A percentile compares a stretch with the other conserved stretches of the same genome.
phyloP scores from a whole-genome alignment of 1,140 invertebrate genomes.

The Cherax quadricarinatus region DNA sequence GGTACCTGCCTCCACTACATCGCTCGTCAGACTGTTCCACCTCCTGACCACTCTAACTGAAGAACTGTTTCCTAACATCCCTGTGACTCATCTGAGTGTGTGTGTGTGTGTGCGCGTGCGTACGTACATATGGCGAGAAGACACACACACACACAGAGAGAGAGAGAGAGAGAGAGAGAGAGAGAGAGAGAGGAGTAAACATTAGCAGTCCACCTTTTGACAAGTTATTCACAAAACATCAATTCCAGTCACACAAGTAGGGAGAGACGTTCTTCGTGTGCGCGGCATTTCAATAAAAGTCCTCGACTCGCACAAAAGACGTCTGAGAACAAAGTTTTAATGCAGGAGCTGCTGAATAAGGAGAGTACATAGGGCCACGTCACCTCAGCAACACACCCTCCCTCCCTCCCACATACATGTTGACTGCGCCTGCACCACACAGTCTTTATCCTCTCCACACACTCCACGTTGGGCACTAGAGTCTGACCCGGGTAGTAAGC shows the following conservation, averaged over 20 bases:
- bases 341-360: constrained; percentile 46
- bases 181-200: constrained; percentile 21
- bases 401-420: neutral
- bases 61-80: too few relatives aligned
- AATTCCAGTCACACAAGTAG: constrained; percentile 8
- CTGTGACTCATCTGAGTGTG: constrained; percentile 39
- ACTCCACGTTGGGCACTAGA: too few relatives aligned
- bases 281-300: constrained; percentile 33
- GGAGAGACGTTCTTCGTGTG: neutral
- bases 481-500: too few relatives aligned
- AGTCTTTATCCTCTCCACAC: too few relatives aligned
- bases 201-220: neutral
- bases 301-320: constrained; percentile 38
- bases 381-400: neutral
- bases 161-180: neutral
- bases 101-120: constrained; percentile 34
- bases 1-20: too few relatives aligned
- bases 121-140: neutral
- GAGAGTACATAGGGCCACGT: neutral
- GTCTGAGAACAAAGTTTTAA: constrained; percentile 45
- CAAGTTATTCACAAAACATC: constrained; percentile 15
- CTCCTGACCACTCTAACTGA: too few relatives aligned
- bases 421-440: neutral
- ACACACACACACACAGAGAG: neutral
- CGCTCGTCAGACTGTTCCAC: too few relatives aligned